Conservation (phyloP, 2,888 invertebrate species). For the Agrilus mali region DNA sequence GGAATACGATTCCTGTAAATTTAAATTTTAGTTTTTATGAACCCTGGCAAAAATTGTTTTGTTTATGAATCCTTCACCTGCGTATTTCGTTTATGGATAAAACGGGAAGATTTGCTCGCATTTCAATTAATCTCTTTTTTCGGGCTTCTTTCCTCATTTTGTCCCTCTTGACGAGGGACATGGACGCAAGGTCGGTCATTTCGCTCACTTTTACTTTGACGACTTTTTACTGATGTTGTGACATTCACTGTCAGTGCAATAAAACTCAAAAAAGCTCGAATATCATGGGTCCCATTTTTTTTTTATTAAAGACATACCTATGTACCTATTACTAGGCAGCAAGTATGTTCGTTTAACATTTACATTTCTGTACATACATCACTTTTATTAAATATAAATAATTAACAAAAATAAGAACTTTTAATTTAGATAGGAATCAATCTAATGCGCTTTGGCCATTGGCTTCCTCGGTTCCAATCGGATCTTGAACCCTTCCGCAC, state of each 20-base stretch:
- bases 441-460: slow-evolving; percentile 12
- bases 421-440: not conserved
- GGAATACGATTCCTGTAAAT: slow-evolving; percentile 38
- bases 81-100: slow-evolving; percentile 27
- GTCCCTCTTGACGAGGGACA: slow-evolving; percentile 13
- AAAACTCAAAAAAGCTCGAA: too few relatives aligned
- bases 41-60: not conserved
- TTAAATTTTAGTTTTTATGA: not conserved
- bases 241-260: too few relatives aligned
- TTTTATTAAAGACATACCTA: too few relatives aligned
- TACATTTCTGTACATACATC: too few relatives aligned
- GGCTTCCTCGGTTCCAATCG: slow-evolving; percentile 48
- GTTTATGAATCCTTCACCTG: slow-evolving; percentile 18
- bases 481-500: slow-evolving; percentile 61
- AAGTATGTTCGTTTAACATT: too few relatives aligned
- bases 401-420: too few relatives aligned
- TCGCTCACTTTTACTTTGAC: too few relatives aligned
- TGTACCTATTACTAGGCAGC: too few relatives aligned
- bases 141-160: slow-evolving; percentile 16
- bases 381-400: too few relatives aligned
- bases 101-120: slow-evolving; percentile 28
- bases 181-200: not conserved
- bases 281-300: too few relatives aligned
- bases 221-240: too few relatives aligned
- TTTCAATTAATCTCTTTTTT: slow-evolving; percentile 18